Percentiles rank a stretch among this genome's conserved stretches.
Evolutionary conservation across 1,140 invertebrate genomes (phyloP).

Genomic region (Polyergus mexicanus): DNA sequence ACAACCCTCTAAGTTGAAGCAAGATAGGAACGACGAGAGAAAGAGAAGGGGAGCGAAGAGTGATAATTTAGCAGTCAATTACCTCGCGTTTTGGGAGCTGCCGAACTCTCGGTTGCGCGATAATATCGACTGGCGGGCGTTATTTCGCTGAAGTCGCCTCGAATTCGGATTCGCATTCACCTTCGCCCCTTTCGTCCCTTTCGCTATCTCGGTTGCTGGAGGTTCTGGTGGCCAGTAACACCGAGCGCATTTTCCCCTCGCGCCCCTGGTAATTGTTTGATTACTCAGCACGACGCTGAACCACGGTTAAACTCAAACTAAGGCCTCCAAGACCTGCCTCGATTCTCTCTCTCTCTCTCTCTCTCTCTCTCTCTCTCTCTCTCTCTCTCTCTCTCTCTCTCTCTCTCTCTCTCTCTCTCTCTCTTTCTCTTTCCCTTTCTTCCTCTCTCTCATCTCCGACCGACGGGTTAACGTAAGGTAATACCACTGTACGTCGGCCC

Average conservation of each 20-base stretch:
- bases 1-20: not conserved
- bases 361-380: not conserved
- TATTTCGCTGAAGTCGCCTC: conserved; percentile 85
- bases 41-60: conserved; percentile 69
- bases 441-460: conserved; percentile 49
- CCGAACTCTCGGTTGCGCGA: conserved; percentile 77
- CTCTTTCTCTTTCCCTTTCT: conserved; percentile 32
- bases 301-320: conserved; percentile 85
- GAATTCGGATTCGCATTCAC: conserved; percentile 72
- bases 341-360: conserved; percentile 34
- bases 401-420: conserved; percentile 9
- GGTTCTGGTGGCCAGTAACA: conserved; percentile 64
- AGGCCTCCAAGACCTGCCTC: conserved; percentile 78
- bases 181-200: conserved; percentile 68
- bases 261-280: conserved; percentile 85
- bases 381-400: conserved; percentile 19
- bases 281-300: conserved; percentile 86
- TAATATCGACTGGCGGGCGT: conserved; percentile 85
- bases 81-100: conserved; percentile 79
- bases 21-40: not conserved
- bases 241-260: conserved; percentile 27
- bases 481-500: conserved; percentile 70
- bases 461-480: conserved; percentile 74
- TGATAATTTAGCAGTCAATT: conserved; percentile 86
- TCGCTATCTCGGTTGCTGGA: conserved; percentile 61